These are phyloP conservation scores for Lepilemur septentrionalis DNA, from an alignment of 2,797 vertebrate genomes.

Conservation along the genomic window DNA sequence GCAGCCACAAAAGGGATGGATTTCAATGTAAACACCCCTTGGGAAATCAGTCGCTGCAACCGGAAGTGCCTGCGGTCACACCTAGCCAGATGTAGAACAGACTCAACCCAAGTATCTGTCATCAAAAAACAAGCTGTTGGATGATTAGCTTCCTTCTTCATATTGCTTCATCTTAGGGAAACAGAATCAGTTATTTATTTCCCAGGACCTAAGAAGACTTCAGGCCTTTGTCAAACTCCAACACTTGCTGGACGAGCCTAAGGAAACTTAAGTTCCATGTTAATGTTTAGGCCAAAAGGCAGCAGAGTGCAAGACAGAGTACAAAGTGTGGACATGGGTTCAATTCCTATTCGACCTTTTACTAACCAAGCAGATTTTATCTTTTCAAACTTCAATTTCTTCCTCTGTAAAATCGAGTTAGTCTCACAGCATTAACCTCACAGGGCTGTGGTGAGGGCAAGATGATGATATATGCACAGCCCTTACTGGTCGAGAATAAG, in stretches of 20 bases:
- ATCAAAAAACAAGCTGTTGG: background rate
- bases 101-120: background rate
- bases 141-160: background rate
- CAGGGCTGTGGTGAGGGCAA: background rate
- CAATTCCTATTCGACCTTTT: background rate
- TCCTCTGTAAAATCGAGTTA: background rate
- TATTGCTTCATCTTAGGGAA: background rate
- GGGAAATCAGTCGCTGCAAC: accelerated
- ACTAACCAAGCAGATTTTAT: background rate
- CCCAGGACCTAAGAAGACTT: background rate
- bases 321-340: background rate
- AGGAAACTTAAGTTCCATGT: background rate
- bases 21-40: background rate
- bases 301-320: background rate
- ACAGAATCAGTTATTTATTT: background rate
- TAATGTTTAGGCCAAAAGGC: background rate
- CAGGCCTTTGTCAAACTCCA: background rate
- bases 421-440: background rate
- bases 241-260: background rate
- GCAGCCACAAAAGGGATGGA: background rate
- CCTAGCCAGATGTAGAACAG: background rate
- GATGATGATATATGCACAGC: background rate
- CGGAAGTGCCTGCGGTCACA: accelerated
- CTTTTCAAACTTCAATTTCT: background rate
- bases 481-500: background rate